phyloP scores from a whole-genome alignment of 2,888 invertebrate genomes.

The Heliconius hortense region DNA sequence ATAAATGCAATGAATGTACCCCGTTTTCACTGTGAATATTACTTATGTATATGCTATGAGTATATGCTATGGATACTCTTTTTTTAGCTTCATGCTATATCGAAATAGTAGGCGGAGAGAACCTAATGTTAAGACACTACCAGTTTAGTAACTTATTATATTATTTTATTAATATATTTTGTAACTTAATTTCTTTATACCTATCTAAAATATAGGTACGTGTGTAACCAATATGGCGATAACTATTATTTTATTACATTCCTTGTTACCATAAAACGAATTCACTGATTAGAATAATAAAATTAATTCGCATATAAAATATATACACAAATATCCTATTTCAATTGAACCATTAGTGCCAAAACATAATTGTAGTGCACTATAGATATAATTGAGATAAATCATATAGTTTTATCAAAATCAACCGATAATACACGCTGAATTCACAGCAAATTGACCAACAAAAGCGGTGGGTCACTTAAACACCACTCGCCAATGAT shows the following conservation, averaged over 20 bases:
- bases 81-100: no score
- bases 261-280: background rate
- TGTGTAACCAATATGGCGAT: background rate
- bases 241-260: background rate
- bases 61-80: no score
- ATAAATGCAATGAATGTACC: no score
- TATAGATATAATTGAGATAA: background rate
- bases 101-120: no score
- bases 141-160: no score
- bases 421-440: constrained; percentile 17
- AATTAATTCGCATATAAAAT: background rate
- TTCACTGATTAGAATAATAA: background rate
- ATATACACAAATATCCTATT: background rate
- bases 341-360: background rate
- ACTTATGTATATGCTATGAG: no score
- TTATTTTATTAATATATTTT: no score
- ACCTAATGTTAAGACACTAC: no score
- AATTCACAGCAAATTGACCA: constrained; percentile 24
- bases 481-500: constrained; percentile 39
- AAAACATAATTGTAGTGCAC: background rate
- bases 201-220: no score
- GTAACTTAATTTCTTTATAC: no score
- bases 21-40: no score
- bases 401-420: background rate
- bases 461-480: constrained; percentile 20